A percentile compares a stretch with the other conserved stretches of the same genome.
Evolutionary conservation across 2,113 vertebrate species (phyloP).

Genomic region (Tragulus kanchil): DNA sequence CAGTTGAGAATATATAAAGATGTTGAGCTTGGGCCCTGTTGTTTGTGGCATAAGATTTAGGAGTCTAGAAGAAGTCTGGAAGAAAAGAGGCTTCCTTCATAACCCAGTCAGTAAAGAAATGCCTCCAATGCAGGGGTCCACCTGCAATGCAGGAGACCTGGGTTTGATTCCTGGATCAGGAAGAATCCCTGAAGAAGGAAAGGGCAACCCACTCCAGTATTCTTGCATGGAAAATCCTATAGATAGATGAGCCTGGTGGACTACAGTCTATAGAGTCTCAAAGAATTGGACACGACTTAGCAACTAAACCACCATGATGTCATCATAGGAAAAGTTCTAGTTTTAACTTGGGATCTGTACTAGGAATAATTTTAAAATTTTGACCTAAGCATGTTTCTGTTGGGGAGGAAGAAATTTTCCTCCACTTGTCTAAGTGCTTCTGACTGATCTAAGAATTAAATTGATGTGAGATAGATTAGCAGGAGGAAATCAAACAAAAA

Average conservation of each 20-base stretch:
- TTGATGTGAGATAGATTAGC: not conserved
- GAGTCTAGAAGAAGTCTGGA: not conserved
- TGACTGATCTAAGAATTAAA: not conserved
- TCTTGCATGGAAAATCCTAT: not conserved
- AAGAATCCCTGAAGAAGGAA: not conserved
- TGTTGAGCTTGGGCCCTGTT: not conserved
- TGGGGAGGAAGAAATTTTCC: not conserved
- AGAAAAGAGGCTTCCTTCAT: not conserved
- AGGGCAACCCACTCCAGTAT: not conserved
- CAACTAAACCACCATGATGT: not conserved
- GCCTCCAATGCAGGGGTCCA: not conserved
- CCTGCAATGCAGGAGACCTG: not conserved
- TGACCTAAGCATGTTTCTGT: not conserved
- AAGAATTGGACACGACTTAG: not conserved
- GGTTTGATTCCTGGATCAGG: not conserved
- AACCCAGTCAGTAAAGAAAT: not conserved
- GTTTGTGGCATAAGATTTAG: not conserved
- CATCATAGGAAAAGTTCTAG: not conserved
- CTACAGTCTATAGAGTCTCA: not conserved
- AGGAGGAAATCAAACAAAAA: not conserved
- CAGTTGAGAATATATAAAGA: not conserved
- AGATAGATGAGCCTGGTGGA: not conserved
- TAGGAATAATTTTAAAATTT: conserved; percentile 30
- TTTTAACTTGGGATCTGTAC: not conserved
- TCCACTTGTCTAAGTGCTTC: not conserved